Evolutionary conservation across 2,797 vertebrate species (phyloP), one percentile per base, ranked within the genome.

Genomic region (Amblyopsis hoosieri): DNA sequence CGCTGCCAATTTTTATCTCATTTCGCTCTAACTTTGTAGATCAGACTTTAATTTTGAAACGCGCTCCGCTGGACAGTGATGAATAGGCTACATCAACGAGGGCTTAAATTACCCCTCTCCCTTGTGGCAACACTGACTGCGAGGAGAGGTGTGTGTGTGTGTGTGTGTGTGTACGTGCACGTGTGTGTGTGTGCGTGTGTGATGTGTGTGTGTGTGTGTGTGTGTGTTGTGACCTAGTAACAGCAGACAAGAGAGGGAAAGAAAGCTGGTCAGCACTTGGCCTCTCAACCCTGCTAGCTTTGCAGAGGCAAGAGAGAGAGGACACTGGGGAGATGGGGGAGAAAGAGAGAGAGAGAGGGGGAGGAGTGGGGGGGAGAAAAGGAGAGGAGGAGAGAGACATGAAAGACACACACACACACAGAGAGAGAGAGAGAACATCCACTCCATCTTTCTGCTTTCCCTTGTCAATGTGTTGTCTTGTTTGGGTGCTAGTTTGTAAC

Each of bases 41-140:
- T 98, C 94, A 95, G 94, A 95, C 95, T 97, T 96, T 98, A 97
- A 98, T 98, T 98, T 95, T 96, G 96, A 96, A 94, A 91, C 93
- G 81, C 45, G 85, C 90, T 91, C 74, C 83, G 79, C 90, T 72
- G 94, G 97, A 98, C 96, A 98, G 94, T 98, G 97, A 99, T 98
- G 94, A 97, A 98, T 98, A 94, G 95, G 94, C 91, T 95, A 93
- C 94, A 96, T 97, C 95, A 95, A 94, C 91, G 88, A 92, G 85
- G 90, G 94, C 94, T 95, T 96, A 95, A 97, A 98, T 98, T 95
- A 96, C 94, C 94, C 87, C 91, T 89, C 92, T 97, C 95, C 94
- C 95, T 85, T 63, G 95, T 93, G 96, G 93, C 92, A 85, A 80
- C 83, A 86, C 90, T 88, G 91, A 90, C 89, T 88, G 90, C 79